Base-by-base conservation (phyloP, 2,888 invertebrate species). In the Microctonus hyperodae region DNA sequence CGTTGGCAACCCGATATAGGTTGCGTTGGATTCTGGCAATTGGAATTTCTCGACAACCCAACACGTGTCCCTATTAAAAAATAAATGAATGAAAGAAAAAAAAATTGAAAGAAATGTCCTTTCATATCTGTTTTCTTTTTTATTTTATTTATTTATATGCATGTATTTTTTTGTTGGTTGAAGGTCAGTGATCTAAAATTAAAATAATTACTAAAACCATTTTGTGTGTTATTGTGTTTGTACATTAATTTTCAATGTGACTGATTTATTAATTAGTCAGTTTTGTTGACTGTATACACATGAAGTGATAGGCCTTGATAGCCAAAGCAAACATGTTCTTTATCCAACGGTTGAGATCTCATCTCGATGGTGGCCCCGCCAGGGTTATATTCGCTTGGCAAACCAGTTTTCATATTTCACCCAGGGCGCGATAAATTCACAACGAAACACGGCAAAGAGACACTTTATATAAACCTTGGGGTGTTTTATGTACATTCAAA, bases 331-430 rank as follows among this genome's bases (percentile, higher is more conserved):
- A 59, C 59, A 55, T 65, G 57, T 62, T 62, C 62, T 62, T 62
- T 62, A 62, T 62, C 65, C 48, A 60, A 70, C 68, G 67, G 69
- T 72, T 70, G 69, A 70, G 76, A 74, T 75, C 71, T 69, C 72
- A 75, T 74, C 72, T 73, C 70, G 64, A 68, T 64, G 62, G 62
- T 62, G 62, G 62, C 53, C 62, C 62, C 16, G 51, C 53, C 16
- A 65, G 63, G 71, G 64, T 67, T 68, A 67, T n/a, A 16, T 66
- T 70, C 66, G 33, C 65, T 53, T 65, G 72, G 74, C 75, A 78
- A 77, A 78, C 78, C 78, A 78, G 78, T 78, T 77, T 79, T 79
- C 78, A 78, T 77, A 75, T 76, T 76, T 75, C 75, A 74, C 75
- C 64, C 72, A 70, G 65, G 72, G 72, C 68, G 72, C 75, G 75